Evolutionary conservation across 2,888 invertebrate species (phyloP).

Genomic region (Noctua fimbriata): DNA sequence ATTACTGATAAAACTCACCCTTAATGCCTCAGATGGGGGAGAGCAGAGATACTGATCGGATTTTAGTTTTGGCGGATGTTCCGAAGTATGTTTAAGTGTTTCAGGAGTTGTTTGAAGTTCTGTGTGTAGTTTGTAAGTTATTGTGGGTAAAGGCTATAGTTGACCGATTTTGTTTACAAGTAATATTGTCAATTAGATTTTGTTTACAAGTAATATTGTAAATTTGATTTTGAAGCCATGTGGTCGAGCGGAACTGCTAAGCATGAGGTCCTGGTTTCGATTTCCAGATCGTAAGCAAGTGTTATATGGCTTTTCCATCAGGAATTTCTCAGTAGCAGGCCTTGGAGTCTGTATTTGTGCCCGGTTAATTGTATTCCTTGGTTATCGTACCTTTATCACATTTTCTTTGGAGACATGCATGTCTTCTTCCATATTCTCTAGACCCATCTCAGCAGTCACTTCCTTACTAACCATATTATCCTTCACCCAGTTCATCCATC

Average conservation of each 20-base stretch:
- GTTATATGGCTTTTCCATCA: neutral
- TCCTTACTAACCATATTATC: neutral
- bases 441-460: neutral
- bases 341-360: neutral
- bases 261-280: neutral
- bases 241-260: neutral
- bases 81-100: neutral
- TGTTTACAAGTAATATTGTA: too few species aligned
- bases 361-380: neutral
- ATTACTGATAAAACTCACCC: conserved; percentile 58
- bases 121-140: neutral
- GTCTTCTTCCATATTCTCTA: too few species aligned
- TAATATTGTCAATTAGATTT: neutral
- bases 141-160: neutral
- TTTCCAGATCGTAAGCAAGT: neutral
- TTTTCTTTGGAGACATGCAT: too few species aligned
- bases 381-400: too few species aligned
- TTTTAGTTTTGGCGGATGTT: conserved; percentile 26
- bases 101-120: neutral
- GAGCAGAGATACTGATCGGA: conserved; percentile 36
- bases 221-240: neutral
- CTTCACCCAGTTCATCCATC: neutral
- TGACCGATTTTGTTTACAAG: neutral
- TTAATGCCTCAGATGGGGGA: conserved; percentile 21
- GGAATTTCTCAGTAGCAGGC: too few species aligned